Percentiles rank a stretch among this genome's conserved stretches.
Conservation (phyloP, 2,888 invertebrate genomes). For the Perizoma affinitatum region DNA sequence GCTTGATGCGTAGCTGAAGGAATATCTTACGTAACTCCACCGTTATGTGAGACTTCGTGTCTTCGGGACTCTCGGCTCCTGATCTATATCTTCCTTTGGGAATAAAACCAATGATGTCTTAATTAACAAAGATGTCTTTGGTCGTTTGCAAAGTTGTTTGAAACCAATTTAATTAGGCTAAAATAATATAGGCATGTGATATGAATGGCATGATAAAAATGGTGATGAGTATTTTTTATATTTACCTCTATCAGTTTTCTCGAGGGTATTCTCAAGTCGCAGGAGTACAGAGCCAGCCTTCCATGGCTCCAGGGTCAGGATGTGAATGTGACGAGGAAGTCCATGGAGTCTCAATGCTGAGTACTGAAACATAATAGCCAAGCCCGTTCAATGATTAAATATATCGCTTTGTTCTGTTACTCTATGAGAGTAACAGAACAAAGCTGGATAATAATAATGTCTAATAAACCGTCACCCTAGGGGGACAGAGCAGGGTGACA, state of each 20-base stretch:
- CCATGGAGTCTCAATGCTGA: conserved; percentile 68
- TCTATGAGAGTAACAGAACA: too few species aligned
- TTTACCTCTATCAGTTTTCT: conserved; percentile 64
- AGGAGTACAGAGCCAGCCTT: conserved; percentile 77
- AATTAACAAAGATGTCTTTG: too few species aligned
- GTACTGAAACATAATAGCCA: conserved; percentile 56
- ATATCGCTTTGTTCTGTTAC: too few species aligned
- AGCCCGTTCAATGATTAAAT: too few species aligned
- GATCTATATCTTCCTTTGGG: conserved; percentile 44
- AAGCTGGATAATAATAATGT: too few species aligned
- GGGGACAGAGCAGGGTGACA: too few species aligned
- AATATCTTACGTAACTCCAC: conserved; percentile 86
- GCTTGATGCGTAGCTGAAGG: conserved; percentile 76
- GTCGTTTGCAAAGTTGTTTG: too few species aligned
- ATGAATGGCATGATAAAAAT: neutral
- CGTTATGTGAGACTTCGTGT: conserved; percentile 58
- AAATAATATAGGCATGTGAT: too few species aligned
- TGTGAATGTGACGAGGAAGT: conserved; percentile 81
- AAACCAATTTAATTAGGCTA: too few species aligned
- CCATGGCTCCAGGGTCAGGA: conserved; percentile 86
- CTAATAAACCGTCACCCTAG: too few species aligned
- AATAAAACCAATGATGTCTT: too few species aligned
- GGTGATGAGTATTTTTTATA: neutral
- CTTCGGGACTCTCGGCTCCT: conserved; percentile 48
- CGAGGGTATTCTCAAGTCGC: conserved; percentile 84